Conservation (phyloP, 2,113 vertebrate species). For the Phodopus roborovskii region DNA sequence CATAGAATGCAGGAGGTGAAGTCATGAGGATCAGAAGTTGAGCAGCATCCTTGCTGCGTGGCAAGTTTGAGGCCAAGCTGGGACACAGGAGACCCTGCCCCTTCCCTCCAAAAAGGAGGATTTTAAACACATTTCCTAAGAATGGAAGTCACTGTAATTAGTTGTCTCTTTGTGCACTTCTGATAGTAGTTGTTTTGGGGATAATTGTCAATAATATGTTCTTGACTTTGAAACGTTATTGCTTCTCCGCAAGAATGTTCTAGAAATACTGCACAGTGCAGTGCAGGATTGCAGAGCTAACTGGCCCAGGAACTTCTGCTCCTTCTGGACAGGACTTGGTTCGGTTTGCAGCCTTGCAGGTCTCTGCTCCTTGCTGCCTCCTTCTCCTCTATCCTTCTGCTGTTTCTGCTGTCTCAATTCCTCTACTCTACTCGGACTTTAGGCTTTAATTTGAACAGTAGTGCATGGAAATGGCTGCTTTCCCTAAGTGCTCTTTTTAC, state of each 20-base stretch:
- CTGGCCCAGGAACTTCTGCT: neutral
- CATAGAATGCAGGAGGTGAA: neutral
- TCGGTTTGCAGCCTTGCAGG: neutral
- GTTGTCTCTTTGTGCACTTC: neutral
- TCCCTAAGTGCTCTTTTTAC: neutral
- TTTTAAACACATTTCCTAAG: conserved; percentile 5
- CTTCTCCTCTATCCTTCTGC: neutral
- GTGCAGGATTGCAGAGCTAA: neutral
- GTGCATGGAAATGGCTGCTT: neutral
- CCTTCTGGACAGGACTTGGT: neutral
- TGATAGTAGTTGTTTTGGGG: neutral
- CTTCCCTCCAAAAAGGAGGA: neutral
- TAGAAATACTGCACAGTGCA: neutral
- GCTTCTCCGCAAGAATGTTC: neutral
- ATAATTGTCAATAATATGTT: neutral
- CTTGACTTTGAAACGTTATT: conserved; percentile 7
- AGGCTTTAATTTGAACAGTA: neutral
- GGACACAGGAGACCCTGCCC: neutral
- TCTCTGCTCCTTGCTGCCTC: neutral
- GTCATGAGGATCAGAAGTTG: neutral
- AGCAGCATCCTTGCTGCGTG: neutral
- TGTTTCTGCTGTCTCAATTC: neutral
- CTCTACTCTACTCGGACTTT: neutral
- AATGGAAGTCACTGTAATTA: neutral
- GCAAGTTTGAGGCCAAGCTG: neutral